Evolutionary conservation across 2,797 vertebrate genomes (phyloP).

Genomic region (Anguilla marmorata): DNA sequence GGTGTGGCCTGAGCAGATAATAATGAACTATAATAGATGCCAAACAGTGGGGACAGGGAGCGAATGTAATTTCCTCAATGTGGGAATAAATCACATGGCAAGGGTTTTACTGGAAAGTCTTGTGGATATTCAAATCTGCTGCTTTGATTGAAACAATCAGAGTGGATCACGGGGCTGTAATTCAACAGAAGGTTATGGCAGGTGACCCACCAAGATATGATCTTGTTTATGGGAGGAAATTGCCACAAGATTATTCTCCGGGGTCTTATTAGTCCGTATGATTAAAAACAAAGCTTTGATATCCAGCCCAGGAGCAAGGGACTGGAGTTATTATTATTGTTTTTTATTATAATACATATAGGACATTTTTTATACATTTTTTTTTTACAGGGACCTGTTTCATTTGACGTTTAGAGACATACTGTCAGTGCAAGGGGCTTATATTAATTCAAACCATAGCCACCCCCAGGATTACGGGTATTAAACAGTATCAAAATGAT

Average conservation of each 20-base stretch:
- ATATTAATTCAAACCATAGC: constrained; percentile 65
- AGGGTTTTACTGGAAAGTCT: constrained; percentile 69
- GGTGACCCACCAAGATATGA: constrained; percentile 66
- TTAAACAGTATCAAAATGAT: constrained; percentile 68
- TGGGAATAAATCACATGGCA: constrained; percentile 69
- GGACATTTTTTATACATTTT: constrained; percentile 41
- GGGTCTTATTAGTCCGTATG: constrained; percentile 68
- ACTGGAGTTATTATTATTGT: constrained; percentile 54
- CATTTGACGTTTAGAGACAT: constrained; percentile 65
- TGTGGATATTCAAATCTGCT: constrained; percentile 72
- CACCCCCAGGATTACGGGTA: constrained; percentile 64
- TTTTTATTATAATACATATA: constrained; percentile 32
- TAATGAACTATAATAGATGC: constrained; percentile 73
- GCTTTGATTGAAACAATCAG: constrained; percentile 74
- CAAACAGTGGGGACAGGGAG: constrained; percentile 67
- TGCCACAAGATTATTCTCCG: constrained; percentile 63
- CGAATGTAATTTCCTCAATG: constrained; percentile 73
- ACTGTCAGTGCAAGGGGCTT: constrained; percentile 58
- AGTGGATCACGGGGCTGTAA: constrained; percentile 65
- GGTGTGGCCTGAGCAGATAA: constrained; percentile 54
- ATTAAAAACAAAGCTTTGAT: constrained; percentile 74
- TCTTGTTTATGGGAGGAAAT: constrained; percentile 63
- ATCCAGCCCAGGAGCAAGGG: constrained; percentile 49
- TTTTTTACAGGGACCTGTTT: constrained; percentile 58
- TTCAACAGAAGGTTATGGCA: constrained; percentile 72